A percentile compares a stretch with the other conserved stretches of the same genome.
These are phyloP conservation scores for Dryobotodes eremita DNA, from an alignment of 2,888 invertebrate species.

Conservation along the genomic window DNA sequence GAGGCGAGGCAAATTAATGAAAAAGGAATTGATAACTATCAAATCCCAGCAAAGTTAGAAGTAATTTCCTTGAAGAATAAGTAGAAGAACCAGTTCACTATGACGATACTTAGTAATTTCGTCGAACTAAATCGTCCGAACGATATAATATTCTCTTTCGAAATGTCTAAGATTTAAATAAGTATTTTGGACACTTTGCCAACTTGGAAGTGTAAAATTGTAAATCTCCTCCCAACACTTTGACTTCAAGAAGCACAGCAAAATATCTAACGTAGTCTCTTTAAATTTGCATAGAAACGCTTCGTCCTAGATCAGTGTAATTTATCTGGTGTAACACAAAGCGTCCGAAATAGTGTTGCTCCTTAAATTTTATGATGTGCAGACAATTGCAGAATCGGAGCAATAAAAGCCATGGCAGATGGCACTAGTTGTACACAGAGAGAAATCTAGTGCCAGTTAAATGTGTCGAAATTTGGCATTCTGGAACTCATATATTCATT, in stretches of 20 bases:
- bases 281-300: conserved; percentile 53
- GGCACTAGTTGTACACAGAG: conserved; percentile 25
- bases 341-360: conserved; percentile 37
- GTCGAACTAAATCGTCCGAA: background rate
- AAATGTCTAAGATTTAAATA: background rate
- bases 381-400: conserved; percentile 49
- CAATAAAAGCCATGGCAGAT: conserved; percentile 53
- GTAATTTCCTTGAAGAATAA: background rate
- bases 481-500: conserved; percentile 35
- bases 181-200: background rate
- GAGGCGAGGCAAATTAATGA: background rate
- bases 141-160: background rate
- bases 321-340: conserved; percentile 39
- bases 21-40: background rate
- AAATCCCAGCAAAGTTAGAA: background rate
- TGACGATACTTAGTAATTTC: background rate
- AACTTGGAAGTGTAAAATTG: background rate
- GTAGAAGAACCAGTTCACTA: background rate
- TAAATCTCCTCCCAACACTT: background rate
- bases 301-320: conserved; percentile 49
- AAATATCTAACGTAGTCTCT: conserved; percentile 6
- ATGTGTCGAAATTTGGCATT: conserved; percentile 21
- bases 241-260: conserved; percentile 3
- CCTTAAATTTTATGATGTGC: conserved; percentile 57
- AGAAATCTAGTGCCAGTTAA: conserved; percentile 13